Evolutionary conservation across 2,888 invertebrate genomes (phyloP).

Genomic region (Thereva nobilitata): DNA sequence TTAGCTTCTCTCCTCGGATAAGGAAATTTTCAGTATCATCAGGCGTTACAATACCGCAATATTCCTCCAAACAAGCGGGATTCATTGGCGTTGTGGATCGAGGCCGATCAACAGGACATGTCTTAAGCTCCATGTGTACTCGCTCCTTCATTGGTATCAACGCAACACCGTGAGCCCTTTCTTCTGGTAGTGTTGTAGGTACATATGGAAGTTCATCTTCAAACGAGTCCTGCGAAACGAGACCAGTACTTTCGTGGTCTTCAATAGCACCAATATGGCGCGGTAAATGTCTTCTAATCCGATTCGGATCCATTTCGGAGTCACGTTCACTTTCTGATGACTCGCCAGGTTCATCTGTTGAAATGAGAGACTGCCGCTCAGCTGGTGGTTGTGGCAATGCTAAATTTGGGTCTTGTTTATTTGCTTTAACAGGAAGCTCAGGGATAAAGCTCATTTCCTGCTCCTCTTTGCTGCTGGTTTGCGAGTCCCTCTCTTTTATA

Average conservation of each 20-base stretch:
- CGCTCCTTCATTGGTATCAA: constrained; percentile 80
- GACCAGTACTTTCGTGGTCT: constrained; percentile 73
- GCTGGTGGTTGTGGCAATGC: constrained; percentile 35
- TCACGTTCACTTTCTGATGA: constrained; percentile 76
- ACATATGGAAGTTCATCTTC: constrained; percentile 86
- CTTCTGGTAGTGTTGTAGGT: constrained; percentile 86
- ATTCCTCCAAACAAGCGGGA: constrained; percentile 73
- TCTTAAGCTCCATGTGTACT: constrained; percentile 65
- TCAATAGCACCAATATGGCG: constrained; percentile 62
- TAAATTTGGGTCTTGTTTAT: constrained; percentile 32
- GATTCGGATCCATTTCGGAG: constrained; percentile 61
- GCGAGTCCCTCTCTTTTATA: constrained; percentile 41
- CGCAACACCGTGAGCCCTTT: constrained; percentile 79
- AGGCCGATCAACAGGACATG: constrained; percentile 74
- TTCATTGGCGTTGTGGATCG: constrained; percentile 74
- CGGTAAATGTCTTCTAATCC: constrained; percentile 56
- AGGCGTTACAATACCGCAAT: constrained; percentile 60
- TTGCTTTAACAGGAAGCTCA: constrained; percentile 39
- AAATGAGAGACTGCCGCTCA: constrained; percentile 50
- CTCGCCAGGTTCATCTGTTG: constrained; percentile 61
- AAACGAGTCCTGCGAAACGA: constrained; percentile 81
- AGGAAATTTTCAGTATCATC: constrained; percentile 48
- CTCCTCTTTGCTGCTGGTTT: constrained; percentile 37
- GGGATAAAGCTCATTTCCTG: constrained; percentile 23
- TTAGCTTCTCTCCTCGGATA: constrained; percentile 65